These are phyloP conservation scores for Papilio protenor DNA, from an alignment of 2,888 invertebrate species.

Conservation along the genomic window DNA sequence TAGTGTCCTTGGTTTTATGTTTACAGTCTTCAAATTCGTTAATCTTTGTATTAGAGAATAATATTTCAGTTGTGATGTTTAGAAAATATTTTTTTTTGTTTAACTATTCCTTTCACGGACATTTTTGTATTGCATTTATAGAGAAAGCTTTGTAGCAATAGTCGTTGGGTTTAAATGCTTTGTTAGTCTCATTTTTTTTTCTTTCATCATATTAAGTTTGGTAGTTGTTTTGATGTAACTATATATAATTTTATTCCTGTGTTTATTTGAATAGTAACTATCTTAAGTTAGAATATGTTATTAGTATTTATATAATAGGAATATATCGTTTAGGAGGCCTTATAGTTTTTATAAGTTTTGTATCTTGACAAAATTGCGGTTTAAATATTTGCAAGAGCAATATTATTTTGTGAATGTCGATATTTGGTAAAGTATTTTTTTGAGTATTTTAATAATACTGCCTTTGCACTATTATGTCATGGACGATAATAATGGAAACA, in stretches of 20 bases:
- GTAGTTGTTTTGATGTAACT: background rate
- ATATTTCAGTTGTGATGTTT: background rate
- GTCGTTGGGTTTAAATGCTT: background rate
- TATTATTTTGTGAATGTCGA: background rate
- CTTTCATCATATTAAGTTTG: background rate
- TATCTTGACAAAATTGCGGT: background rate
- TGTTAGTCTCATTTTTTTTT: background rate
- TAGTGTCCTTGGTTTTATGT: background rate
- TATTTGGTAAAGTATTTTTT: background rate
- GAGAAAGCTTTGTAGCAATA: background rate
- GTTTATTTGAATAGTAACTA: too few relatives aligned
- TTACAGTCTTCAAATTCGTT: background rate
- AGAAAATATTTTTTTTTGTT: background rate
- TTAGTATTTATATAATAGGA: background rate
- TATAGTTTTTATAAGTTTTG: slow-evolving; percentile 23
- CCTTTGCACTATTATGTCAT: background rate
- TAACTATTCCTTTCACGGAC: background rate
- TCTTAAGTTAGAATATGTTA: too few relatives aligned
- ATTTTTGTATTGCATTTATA: background rate
- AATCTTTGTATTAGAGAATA: background rate
- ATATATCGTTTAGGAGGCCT: slow-evolving; percentile 29
- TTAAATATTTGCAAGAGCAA: background rate
- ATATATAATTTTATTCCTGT: background rate
- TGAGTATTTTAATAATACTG: background rate
- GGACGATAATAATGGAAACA: background rate